Percentiles rank a stretch among this genome's conserved stretches.
Evolutionary conservation across 2,888 invertebrate genomes (phyloP).

Genomic region (Dolichomitus sp.): DNA sequence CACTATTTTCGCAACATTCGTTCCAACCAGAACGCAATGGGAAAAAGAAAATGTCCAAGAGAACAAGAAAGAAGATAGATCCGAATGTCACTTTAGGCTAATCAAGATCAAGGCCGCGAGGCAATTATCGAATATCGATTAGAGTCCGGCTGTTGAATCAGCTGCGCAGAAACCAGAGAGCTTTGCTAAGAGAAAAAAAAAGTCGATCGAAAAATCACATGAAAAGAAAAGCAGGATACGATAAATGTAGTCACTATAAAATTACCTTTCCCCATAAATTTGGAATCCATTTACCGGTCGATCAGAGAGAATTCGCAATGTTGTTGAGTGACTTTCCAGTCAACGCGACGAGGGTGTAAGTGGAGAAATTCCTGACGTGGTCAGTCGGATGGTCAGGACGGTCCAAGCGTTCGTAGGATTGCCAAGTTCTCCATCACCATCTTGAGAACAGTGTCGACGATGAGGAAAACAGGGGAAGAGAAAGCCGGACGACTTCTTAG

Average conservation of each 20-base stretch:
- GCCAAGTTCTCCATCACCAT: slow-evolving; percentile 21
- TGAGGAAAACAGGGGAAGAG: background rate
- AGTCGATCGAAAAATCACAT: background rate
- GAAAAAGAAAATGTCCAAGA: background rate
- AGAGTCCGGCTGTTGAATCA: slow-evolving; percentile 12
- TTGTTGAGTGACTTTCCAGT: background rate
- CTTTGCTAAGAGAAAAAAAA: slow-evolving; percentile 19
- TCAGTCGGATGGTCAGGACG: slow-evolving; percentile 25
- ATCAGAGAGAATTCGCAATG: background rate
- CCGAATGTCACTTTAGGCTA: slow-evolving; percentile 26
- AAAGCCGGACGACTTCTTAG: slow-evolving; percentile 42
- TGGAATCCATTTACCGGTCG: background rate
- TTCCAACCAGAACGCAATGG: background rate
- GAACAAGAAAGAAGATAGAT: slow-evolving; percentile 19
- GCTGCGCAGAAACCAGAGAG: background rate
- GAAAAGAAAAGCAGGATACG: background rate
- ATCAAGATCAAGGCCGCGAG: slow-evolving; percentile 35
- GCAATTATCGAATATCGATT: slow-evolving; percentile 62
- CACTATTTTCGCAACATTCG: background rate
- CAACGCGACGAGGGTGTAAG: background rate
- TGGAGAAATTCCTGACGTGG: slow-evolving; percentile 32
- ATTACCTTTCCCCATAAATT: background rate
- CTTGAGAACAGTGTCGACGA: slow-evolving; percentile 19
- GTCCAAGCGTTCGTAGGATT: background rate
- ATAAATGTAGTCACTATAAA: background rate